A percentile compares a stretch with the other conserved stretches of the same genome.
Conservation (phyloP, 2,113 vertebrate genomes). For the Microcebus tavaratra region DNA sequence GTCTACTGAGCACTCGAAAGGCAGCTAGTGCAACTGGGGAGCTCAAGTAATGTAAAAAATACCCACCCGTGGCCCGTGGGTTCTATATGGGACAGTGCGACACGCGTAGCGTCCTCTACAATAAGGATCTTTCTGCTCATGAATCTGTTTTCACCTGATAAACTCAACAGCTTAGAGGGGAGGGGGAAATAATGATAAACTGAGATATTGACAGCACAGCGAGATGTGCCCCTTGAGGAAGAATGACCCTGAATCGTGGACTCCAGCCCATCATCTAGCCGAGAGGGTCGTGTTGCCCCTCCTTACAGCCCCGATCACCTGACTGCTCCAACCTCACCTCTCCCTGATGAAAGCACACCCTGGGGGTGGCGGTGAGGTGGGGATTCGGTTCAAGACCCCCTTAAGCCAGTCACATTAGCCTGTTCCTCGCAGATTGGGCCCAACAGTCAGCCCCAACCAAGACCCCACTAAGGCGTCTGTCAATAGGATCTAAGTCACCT, state of each 20-base stretch:
- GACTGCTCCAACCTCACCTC: not conserved
- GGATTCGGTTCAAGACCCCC: not conserved
- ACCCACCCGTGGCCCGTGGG: not conserved
- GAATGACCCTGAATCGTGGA: accelerated
- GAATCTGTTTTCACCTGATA: not conserved
- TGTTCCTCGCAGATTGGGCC: not conserved
- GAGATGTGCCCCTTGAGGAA: not conserved
- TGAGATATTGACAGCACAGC: not conserved
- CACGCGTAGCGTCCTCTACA: not conserved
- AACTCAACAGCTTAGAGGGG: not conserved
- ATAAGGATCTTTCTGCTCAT: not conserved
- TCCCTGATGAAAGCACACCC: not conserved
- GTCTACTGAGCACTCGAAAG: not conserved
- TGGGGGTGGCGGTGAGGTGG: not conserved
- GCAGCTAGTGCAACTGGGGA: not conserved
- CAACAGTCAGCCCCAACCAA: not conserved
- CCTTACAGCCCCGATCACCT: not conserved
- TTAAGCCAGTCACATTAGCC: not conserved
- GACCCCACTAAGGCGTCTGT: not conserved
- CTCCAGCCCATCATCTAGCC: not conserved
- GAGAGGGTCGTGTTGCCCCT: not conserved
- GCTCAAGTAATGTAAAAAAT: not conserved
- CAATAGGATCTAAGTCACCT: not conserved
- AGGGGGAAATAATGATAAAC: not conserved
- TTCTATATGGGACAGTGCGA: not conserved